Evolutionary conservation across 2,888 invertebrate genomes (phyloP), one percentile per base, ranked within the genome.

Genomic region (Coenonympha arcania): DNA sequence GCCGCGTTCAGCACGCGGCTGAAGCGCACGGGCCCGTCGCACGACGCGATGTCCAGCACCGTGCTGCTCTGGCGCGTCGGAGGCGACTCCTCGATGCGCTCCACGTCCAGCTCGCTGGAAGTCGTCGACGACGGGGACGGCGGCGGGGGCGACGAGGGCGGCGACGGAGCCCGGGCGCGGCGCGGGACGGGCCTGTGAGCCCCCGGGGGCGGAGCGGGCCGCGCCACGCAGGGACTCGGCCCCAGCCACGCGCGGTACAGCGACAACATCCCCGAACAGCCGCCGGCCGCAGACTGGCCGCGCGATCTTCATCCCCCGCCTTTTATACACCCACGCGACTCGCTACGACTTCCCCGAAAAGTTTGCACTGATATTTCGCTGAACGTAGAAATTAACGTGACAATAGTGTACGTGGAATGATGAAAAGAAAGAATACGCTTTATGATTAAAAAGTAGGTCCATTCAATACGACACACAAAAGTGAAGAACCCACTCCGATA

Each of bases 11-110:
- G 82, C 2, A 96, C 94, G 1, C 95, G 88, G 63, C 94, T 93
- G 78, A 96, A 84, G 19, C 92, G 88, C 0, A 96, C 95, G 0
- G 96, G 96, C 0, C 96, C 96, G 75, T 96, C 96, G 76, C 96
- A 96, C 56, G 93, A 95, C 0, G 95, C 96, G n/a, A 95, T 89
- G 75, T 96, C 95, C 53, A 94, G 81, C 1, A 95, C 90, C 0
- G 93, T 90, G 68, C 55, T 73, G 41, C 62, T 52, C 15, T 31
- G 43, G 16, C 58, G 63, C 37, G 67, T 65, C 2, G 71, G 68
- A 0, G 73, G 74, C 0, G 70, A 66, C 1, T 74, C 68, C 37
- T 85, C 85, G 48, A 84, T 70, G 26, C 71, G 66, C 41, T 84
- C 85, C 5, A 86, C 85, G 64, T 86, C 85, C 1, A 86, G 61